Evolutionary conservation across 1,140 invertebrate genomes (phyloP).

Genomic region (Chymomyza costata): DNA sequence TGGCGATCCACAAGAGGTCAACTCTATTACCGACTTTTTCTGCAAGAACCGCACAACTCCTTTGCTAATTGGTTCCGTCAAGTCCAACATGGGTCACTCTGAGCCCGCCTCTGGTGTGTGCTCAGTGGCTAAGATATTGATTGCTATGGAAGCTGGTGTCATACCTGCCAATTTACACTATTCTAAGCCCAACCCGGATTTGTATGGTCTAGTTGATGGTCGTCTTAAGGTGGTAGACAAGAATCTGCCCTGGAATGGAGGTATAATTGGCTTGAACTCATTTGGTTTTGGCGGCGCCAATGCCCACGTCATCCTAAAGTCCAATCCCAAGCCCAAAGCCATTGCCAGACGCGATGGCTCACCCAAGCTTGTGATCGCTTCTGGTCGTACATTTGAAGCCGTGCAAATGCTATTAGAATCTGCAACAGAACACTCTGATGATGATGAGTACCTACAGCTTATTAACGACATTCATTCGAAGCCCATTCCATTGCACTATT

Average conservation of each 20-base stretch:
- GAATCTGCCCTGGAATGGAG: constrained; percentile 88
- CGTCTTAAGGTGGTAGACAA: constrained; percentile 90
- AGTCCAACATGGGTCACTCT: constrained; percentile 98
- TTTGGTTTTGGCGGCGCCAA: constrained; percentile 99
- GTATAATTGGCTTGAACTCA: constrained; percentile 92
- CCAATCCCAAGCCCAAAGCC: constrained; percentile 84
- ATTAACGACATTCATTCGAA: constrained; percentile 84
- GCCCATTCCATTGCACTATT: constrained; percentile 83
- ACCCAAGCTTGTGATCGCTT: constrained; percentile 86
- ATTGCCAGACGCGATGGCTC: constrained; percentile 77
- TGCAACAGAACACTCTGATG: constrained; percentile 78
- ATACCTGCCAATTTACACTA: constrained; percentile 96
- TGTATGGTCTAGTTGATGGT: constrained; percentile 91
- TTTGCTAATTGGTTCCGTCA: constrained; percentile 94
- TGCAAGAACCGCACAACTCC: constrained; percentile 88
- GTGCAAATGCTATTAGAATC: constrained; percentile 83
- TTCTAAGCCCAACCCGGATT: constrained; percentile 89
- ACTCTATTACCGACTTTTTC: constrained; percentile 93
- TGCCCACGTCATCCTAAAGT: constrained; percentile 90
- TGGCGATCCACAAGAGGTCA: constrained; percentile 97
- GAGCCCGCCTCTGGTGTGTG: constrained; percentile 95
- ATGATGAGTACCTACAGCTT: constrained; percentile 87
- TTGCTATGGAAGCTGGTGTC: constrained; percentile 90
- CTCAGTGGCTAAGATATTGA: constrained; percentile 91
- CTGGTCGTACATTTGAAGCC: constrained; percentile 90